Percentiles rank a stretch among this genome's conserved stretches.
phyloP scores from a whole-genome alignment of 2,888 invertebrate species.

The Homarus gammarus region DNA sequence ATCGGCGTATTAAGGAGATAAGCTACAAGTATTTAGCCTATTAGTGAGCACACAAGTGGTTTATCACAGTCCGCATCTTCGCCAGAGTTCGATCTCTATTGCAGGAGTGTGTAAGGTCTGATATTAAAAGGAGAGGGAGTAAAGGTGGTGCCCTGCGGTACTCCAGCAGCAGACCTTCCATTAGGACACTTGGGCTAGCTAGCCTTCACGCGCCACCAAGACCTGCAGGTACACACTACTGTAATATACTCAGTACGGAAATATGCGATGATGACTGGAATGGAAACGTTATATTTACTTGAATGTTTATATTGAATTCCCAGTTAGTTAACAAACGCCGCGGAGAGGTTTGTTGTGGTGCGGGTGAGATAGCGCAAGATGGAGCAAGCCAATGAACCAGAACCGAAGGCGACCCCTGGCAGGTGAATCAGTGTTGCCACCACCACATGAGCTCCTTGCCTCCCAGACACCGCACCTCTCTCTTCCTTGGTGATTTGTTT shows the following conservation, averaged over 20 bases:
- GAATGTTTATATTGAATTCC: no score
- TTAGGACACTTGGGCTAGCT: conserved; percentile 32
- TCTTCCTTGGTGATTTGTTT: no score
- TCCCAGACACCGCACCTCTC: no score
- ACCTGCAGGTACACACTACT: conserved; percentile 25
- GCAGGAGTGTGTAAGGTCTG: background rate
- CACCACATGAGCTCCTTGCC: no score
- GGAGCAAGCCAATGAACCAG: background rate
- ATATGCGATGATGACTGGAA: conserved; percentile 16
- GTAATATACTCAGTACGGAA: conserved; percentile 15
- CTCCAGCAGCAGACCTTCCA: conserved; percentile 32
- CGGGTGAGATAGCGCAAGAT: background rate
- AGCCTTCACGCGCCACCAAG: conserved; percentile 1
- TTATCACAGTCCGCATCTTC: conserved; percentile 44
- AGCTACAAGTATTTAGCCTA: conserved; percentile 68
- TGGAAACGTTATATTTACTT: no score
- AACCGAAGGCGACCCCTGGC: background rate
- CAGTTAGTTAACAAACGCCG: no score
- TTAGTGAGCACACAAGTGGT: conserved; percentile 63
- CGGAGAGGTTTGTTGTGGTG: background rate
- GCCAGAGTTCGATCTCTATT: background rate
- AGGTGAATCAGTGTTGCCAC: background rate
- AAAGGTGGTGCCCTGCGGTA: conserved; percentile 26
- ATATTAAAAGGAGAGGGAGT: conserved; percentile 15
- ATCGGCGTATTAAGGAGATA: conserved; percentile 72